Conservation (phyloP, 1,140 invertebrate genomes). For the Proctacanthus coquilletti region DNA sequence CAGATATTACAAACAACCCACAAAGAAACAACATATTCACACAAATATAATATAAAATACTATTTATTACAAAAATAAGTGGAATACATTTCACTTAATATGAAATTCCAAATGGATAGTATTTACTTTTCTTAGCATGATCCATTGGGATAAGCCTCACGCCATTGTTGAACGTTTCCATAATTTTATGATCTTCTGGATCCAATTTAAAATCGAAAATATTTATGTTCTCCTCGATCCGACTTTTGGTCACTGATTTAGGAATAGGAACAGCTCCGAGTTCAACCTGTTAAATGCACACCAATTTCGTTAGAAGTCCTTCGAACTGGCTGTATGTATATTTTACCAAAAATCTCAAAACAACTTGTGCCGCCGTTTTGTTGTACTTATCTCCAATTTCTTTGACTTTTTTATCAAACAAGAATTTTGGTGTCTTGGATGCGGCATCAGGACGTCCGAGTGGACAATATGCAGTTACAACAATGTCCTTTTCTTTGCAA, state of each 20-base stretch:
- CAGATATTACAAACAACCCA: too few species aligned
- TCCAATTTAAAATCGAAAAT: conserved; percentile 64
- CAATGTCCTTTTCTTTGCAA: conserved; percentile 49
- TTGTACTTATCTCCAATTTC: conserved; percentile 47
- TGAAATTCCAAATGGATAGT: conserved; percentile 43
- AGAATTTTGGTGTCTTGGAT: conserved; percentile 43
- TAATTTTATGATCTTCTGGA: conserved; percentile 37
- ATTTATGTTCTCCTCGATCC: conserved; percentile 60
- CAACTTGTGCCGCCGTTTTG: conserved; percentile 51
- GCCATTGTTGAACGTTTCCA: conserved; percentile 40
- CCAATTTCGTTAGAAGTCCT: neutral
- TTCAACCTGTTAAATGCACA: conserved; percentile 43
- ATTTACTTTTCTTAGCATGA: conserved; percentile 34
- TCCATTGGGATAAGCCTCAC: conserved; percentile 22
- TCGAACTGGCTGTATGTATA: neutral
- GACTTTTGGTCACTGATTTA: conserved; percentile 58
- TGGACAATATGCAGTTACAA: conserved; percentile 63
- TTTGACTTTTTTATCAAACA: conserved; percentile 46
- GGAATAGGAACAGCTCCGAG: conserved; percentile 63
- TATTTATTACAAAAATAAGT: too few species aligned
- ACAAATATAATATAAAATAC: too few species aligned
- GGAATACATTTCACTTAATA: too few species aligned
- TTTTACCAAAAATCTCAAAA: conserved; percentile 38
- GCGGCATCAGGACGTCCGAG: conserved; percentile 59
- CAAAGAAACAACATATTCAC: too few species aligned